phyloP scores from a whole-genome alignment of 2,888 invertebrate species.

The Hydroisotoma schaefferi region DNA sequence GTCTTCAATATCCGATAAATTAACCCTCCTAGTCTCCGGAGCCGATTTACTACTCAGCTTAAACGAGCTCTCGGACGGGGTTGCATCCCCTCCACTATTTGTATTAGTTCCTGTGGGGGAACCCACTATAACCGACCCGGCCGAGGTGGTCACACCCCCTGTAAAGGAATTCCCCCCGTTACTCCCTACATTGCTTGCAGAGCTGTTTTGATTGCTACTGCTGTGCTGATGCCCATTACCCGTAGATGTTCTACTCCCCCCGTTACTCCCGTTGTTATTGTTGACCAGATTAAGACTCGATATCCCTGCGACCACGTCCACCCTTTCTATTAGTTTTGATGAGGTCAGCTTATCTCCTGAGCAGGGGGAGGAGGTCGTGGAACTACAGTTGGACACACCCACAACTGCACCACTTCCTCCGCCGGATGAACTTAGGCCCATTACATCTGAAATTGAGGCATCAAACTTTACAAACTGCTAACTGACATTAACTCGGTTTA shows the following conservation, averaged over 20 bases:
- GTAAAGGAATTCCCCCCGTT: background rate
- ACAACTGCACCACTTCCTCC: background rate
- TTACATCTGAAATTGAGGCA: slow-evolving; percentile 37
- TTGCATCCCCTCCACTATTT: slow-evolving; percentile 37
- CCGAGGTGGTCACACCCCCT: slow-evolving; percentile 18
- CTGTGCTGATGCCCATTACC: no score
- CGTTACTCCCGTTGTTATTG: slow-evolving; percentile 8
- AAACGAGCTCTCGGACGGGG: slow-evolving; percentile 44
- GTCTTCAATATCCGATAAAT: slow-evolving; percentile 68
- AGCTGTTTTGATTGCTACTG: background rate
- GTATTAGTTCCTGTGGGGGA: slow-evolving; percentile 43
- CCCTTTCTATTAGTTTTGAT: no score
- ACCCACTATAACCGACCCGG: slow-evolving; percentile 19
- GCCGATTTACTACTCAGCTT: slow-evolving; percentile 38
- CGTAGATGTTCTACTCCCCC: slow-evolving; percentile 23
- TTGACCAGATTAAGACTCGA: background rate
- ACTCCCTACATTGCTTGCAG: background rate
- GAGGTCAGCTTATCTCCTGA: no score
- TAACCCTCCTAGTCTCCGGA: slow-evolving; percentile 5
- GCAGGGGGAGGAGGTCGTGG: background rate
- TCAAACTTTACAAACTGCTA: no score
- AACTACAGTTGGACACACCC: background rate
- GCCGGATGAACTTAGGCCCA: no score
- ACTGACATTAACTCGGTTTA: no score
- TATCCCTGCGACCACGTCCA: background rate